phyloP scores from a whole-genome alignment of 2,113 vertebrate species.

The Oncorhynchus nerka region DNA sequence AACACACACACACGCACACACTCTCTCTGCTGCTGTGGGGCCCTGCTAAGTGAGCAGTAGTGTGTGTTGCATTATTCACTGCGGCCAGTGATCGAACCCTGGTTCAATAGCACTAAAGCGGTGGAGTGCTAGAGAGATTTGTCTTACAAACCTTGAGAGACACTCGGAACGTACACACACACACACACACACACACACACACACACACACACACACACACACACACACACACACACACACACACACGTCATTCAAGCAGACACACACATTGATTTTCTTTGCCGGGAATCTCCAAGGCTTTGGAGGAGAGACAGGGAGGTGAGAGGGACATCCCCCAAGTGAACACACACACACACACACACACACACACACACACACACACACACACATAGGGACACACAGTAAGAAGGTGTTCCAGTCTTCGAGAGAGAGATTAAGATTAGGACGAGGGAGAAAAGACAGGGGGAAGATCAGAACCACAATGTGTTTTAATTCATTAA shows the following conservation, averaged over 20 bases:
- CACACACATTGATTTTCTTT: conserved; percentile 96
- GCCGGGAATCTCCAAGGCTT: conserved; percentile 96
- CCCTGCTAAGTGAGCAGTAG: conserved; percentile 86
- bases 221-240: conserved; percentile 57
- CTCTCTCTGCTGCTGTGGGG: conserved; percentile 45
- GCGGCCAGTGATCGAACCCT: conserved; percentile 92
- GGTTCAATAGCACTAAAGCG: conserved; percentile 99
- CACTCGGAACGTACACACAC: conserved; percentile 83
- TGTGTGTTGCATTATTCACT: conserved; percentile 84
- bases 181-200: conserved; percentile 45
- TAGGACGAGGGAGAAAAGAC: no score
- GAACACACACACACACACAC: conserved; percentile 16
- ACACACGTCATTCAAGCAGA: conserved; percentile 13
- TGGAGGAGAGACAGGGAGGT: conserved; percentile 88
- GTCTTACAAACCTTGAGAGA: conserved; percentile 99
- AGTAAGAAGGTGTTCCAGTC: no score
- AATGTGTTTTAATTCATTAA: no score
- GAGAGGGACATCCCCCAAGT: conserved; percentile 82
- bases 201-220: conserved; percentile 57
- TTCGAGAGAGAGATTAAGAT: no score
- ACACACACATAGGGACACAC: no score
- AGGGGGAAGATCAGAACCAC: no score
- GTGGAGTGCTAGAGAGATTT: conserved; percentile 96
- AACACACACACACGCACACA: conserved; percentile 19
- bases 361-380: not conserved